phyloP scores from a whole-genome alignment of 2,888 invertebrate genomes.

The Pegoplata infirma region DNA sequence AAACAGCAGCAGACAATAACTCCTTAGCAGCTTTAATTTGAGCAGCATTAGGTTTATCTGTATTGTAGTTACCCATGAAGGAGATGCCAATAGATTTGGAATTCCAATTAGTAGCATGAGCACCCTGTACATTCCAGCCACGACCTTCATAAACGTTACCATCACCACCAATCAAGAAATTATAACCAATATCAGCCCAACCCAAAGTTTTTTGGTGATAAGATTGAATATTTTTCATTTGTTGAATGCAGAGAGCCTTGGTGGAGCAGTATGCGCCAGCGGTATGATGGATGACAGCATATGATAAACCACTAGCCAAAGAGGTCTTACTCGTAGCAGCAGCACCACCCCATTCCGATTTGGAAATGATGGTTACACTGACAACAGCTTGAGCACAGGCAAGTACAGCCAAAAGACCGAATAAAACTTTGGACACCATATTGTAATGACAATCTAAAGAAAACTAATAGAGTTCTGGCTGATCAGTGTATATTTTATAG shows the following conservation, averaged over 20 bases:
- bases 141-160: slow-evolving; percentile 70
- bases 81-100: slow-evolving; percentile 68
- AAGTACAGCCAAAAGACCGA: slow-evolving; percentile 37
- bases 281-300: slow-evolving; percentile 82
- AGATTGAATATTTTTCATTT: slow-evolving; percentile 66
- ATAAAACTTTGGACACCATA: slow-evolving; percentile 41
- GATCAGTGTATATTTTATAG: slow-evolving; percentile 18
- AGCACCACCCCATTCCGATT: slow-evolving; percentile 70
- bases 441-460: background rate
- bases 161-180: slow-evolving; percentile 70
- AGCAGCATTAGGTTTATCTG: slow-evolving; percentile 61
- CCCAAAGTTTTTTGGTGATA: slow-evolving; percentile 67
- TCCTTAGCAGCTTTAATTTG: slow-evolving; percentile 77
- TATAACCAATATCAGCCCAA: slow-evolving; percentile 70
- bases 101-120: slow-evolving; percentile 68
- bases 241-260: slow-evolving; percentile 61
- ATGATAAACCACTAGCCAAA: slow-evolving; percentile 62
- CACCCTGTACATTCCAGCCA: slow-evolving; percentile 68
- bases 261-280: slow-evolving; percentile 78
- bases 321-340: slow-evolving; percentile 47
- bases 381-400: slow-evolving; percentile 42
- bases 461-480: slow-evolving; percentile 3
- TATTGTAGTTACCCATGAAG: slow-evolving; percentile 67
- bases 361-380: slow-evolving; percentile 63
- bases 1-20: slow-evolving; percentile 81